Percentiles rank a stretch among this genome's conserved stretches.
These are phyloP conservation scores for Rhopilema esculentum DNA, from an alignment of 30 jellyfish, hydroid and myxozoan species.

Conservation along the genomic window DNA sequence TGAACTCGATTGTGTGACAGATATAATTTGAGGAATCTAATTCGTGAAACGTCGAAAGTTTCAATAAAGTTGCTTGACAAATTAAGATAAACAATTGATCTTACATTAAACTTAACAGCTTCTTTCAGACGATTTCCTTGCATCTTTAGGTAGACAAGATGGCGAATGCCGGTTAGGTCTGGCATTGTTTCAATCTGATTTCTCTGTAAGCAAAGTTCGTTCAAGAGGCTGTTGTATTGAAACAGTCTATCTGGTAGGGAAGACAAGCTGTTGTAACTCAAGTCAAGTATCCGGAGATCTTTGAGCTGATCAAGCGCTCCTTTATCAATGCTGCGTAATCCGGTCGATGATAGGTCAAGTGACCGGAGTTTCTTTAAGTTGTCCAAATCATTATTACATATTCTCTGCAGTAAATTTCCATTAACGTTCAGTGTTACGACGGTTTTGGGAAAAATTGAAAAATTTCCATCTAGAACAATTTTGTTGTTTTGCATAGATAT, in stretches of 20 bases:
- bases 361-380: background rate
- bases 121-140: background rate
- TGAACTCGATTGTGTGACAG: slow-evolving; percentile 33
- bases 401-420: background rate
- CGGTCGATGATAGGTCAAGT: background rate
- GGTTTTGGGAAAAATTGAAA: slow-evolving; percentile 2
- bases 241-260: background rate
- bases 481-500: background rate
- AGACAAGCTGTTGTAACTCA: background rate
- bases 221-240: background rate
- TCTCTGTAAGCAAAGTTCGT: background rate
- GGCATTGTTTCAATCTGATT: slow-evolving; percentile 1
- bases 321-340: background rate
- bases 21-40: background rate
- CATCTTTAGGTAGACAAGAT: background rate
- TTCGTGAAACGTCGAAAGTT: background rate
- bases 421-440: background rate
- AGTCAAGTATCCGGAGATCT: background rate
- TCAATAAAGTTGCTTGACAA: background rate
- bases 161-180: background rate
- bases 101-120: background rate
- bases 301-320: slow-evolving; percentile 5
- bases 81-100: too few relatives aligned
- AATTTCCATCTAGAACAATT: background rate
- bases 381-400: background rate